These are phyloP conservation scores for Oncorhynchus keta DNA, from an alignment of 2,113 vertebrate species.

Conservation along the genomic window DNA sequence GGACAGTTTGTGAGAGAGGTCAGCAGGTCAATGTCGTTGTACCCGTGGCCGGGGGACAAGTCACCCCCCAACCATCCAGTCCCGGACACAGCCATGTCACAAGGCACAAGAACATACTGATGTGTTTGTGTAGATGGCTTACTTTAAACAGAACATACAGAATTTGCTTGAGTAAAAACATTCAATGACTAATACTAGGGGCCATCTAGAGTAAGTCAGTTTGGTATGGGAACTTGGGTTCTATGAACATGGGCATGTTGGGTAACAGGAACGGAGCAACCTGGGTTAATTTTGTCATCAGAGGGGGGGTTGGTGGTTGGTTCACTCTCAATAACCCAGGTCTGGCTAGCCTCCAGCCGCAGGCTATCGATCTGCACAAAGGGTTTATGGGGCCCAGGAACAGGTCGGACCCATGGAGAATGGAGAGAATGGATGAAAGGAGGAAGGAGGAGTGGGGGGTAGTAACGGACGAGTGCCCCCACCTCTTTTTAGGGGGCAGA, in stretches of 20 bases:
- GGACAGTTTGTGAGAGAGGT: slow-evolving; percentile 17
- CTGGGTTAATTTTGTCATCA: background rate
- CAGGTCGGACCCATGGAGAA: slow-evolving; percentile 23
- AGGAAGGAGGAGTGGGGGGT: slow-evolving; percentile 10
- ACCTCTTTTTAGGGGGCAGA: slow-evolving; percentile 42
- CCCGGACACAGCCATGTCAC: background rate
- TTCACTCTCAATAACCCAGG: slow-evolving; percentile 45
- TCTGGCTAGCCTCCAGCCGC: slow-evolving; percentile 50
- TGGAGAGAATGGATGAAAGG: slow-evolving; percentile 56
- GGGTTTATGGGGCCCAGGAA: slow-evolving; percentile 44
- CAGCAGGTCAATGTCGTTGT: slow-evolving; percentile 29
- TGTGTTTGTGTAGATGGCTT: background rate
- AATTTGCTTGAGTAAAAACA: background rate
- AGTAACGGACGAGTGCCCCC: slow-evolving; percentile 24
- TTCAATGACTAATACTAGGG: background rate
- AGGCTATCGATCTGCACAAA: slow-evolving; percentile 63
- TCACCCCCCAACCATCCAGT: background rate
- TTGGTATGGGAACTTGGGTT: background rate
- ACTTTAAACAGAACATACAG: background rate
- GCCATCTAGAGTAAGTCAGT: background rate
- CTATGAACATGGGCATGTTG: background rate
- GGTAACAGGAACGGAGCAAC: background rate
- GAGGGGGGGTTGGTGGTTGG: background rate
- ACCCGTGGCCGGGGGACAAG: slow-evolving; percentile 30
- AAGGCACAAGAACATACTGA: background rate